Percentiles rank a stretch among this genome's conserved stretches.
These are phyloP conservation scores for Sialis fuliginosa DNA, from an alignment of 2,888 invertebrate genomes.

Conservation along the genomic window DNA sequence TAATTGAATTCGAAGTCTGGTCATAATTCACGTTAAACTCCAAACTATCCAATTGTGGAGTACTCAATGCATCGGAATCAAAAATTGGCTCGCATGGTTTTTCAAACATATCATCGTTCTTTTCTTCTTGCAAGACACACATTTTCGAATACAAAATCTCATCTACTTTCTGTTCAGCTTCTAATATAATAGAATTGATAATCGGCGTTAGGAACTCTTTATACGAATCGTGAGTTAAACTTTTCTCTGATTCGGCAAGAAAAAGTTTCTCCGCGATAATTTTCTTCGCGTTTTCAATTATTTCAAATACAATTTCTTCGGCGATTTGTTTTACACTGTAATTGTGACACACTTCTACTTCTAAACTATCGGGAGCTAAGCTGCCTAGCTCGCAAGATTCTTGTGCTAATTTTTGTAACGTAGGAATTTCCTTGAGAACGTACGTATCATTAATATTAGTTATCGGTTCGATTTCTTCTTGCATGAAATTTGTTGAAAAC, in stretches of 20 bases:
- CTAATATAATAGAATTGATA: not conserved
- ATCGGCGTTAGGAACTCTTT: not conserved
- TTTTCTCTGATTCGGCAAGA: not conserved
- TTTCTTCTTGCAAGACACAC: too few relatives aligned
- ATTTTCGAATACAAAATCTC: not conserved
- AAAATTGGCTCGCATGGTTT: not conserved
- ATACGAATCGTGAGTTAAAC: not conserved
- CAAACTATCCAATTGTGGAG: slow-evolving; percentile 3
- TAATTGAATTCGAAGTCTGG: not conserved
- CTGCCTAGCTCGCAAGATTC: not conserved
- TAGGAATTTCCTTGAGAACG: not conserved
- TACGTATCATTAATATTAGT: not conserved
- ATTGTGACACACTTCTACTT: not conserved
- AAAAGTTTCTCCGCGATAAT: not conserved
- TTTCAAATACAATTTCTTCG: slow-evolving; percentile 1
- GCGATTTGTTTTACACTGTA: not conserved
- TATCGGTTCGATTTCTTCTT: slow-evolving; percentile 11
- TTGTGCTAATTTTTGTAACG: not conserved
- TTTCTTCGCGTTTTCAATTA: slow-evolving; percentile 1
- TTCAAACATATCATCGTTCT: not conserved
- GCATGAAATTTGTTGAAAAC: slow-evolving; percentile 35
- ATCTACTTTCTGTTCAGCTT: not conserved
- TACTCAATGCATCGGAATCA: not conserved
- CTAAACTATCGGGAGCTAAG: slow-evolving; percentile 3
- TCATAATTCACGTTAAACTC: slow-evolving; percentile 1